A percentile compares a stretch with the other conserved stretches of the same genome.
Conservation (phyloP, 2,797 vertebrate species). For the Melanotaenia maccullochi region DNA sequence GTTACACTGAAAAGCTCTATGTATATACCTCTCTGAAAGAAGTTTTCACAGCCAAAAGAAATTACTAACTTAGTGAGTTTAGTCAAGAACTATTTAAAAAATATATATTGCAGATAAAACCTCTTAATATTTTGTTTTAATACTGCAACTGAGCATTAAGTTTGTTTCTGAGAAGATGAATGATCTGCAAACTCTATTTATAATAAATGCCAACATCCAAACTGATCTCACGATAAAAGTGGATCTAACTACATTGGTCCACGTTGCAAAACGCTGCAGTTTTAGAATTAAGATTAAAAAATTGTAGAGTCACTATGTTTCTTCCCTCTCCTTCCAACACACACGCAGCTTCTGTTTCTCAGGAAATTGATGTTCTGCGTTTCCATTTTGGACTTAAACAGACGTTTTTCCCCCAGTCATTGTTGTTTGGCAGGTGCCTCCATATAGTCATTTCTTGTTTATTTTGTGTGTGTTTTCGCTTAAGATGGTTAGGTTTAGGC, state of each 20-base stretch:
- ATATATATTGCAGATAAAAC: neutral
- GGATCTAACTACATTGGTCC: neutral
- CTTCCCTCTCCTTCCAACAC: neutral
- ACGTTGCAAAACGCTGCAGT: neutral
- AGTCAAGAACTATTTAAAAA: neutral
- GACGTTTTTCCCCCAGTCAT: too few relatives aligned
- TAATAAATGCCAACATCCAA: neutral
- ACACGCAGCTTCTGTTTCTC: too few relatives aligned
- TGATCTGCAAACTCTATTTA: too few relatives aligned
- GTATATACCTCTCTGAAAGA: constrained; percentile 26
- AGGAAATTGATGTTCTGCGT: neutral
- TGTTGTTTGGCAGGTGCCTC: neutral
- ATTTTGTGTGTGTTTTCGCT: neutral
- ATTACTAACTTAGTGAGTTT: constrained; percentile 1
- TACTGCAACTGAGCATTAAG: neutral
- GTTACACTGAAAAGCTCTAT: constrained; percentile 6
- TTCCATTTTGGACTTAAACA: neutral
- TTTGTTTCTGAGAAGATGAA: neutral
- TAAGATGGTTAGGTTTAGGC: neutral
- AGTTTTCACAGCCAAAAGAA: constrained; percentile 19
- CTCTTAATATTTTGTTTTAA: neutral
- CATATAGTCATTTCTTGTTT: neutral
- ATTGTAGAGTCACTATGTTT: neutral
- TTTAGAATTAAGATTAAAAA: neutral
- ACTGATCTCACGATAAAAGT: neutral